A percentile compares a stretch with the other conserved stretches of the same genome.
Evolutionary conservation across 2,888 invertebrate species (phyloP).

Genomic region (Gryllus longicercus): DNA sequence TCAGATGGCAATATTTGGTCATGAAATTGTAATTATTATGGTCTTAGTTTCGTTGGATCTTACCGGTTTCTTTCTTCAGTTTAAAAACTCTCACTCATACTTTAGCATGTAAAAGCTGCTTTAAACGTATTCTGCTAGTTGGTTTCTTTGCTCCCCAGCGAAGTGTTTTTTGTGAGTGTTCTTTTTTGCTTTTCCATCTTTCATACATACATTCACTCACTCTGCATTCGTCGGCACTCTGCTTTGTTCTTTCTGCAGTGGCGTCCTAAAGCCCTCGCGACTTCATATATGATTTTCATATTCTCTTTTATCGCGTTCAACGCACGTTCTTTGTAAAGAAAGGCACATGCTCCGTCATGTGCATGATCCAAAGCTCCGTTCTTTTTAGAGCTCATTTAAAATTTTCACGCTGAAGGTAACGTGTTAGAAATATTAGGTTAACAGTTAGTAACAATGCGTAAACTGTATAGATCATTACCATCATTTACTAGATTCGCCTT

Average conservation of each 20-base stretch:
- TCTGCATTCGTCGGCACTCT: not conserved
- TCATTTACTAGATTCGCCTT: not conserved
- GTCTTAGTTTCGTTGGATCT: too few relatives aligned
- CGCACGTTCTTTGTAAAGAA: not conserved
- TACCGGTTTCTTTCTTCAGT: too few relatives aligned
- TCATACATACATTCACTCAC: not conserved
- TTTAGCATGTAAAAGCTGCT: too few relatives aligned
- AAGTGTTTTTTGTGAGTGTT: not conserved
- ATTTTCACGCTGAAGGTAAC: not conserved
- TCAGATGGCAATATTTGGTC: too few relatives aligned
- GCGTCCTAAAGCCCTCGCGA: not conserved
- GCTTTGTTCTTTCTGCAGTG: not conserved
- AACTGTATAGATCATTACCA: not conserved
- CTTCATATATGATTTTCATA: conserved; percentile 17
- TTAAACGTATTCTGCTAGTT: too few relatives aligned
- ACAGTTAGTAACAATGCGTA: not conserved
- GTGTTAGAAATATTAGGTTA: not conserved
- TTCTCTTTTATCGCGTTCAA: conserved; percentile 8
- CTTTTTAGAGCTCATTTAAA: conserved; percentile 9
- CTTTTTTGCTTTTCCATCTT: not conserved
- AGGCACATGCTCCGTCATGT: not conserved
- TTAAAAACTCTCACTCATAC: too few relatives aligned
- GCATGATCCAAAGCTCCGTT: conserved; percentile 3
- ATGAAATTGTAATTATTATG: too few relatives aligned
- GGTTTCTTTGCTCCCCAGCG: too few relatives aligned